phyloP scores from a whole-genome alignment of 2,888 invertebrate species.

The Bibio marci region DNA sequence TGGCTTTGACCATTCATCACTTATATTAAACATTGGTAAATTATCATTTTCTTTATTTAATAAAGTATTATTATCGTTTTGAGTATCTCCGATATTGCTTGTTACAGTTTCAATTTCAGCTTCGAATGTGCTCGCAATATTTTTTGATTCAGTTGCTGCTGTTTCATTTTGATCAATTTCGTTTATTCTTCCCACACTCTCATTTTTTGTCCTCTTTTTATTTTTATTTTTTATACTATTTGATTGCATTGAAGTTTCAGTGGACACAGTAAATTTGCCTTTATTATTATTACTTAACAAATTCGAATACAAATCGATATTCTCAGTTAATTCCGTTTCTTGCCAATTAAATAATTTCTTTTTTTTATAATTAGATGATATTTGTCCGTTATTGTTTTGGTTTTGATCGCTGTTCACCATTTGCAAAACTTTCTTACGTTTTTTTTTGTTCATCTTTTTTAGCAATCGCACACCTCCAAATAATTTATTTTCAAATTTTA shows the following conservation, averaged over 20 bases:
- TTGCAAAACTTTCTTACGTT: slow-evolving; percentile 14
- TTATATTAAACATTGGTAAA: slow-evolving; percentile 2
- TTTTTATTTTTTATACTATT: slow-evolving; percentile 12
- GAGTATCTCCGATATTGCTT: too few relatives aligned
- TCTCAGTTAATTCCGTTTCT: slow-evolving; percentile 18
- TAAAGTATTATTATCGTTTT: too few relatives aligned
- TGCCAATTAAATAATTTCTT: slow-evolving; percentile 21
- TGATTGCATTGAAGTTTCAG: slow-evolving; percentile 9
- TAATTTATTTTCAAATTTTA: slow-evolving; percentile 34
- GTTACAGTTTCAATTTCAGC: too few relatives aligned
- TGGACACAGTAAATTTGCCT: slow-evolving; percentile 17
- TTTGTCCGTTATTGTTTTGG: neutral
- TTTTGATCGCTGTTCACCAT: too few relatives aligned
- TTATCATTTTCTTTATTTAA: too few relatives aligned
- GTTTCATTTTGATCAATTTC: neutral
- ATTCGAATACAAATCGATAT: neutral
- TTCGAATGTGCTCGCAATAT: neutral
- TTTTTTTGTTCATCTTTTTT: slow-evolving; percentile 30
- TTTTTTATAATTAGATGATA: too few relatives aligned
- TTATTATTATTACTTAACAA: slow-evolving; percentile 13
- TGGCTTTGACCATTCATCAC: slow-evolving; percentile 28
- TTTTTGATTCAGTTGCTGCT: neutral
- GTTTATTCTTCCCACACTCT: slow-evolving; percentile 4
- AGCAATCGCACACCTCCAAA: slow-evolving; percentile 20
- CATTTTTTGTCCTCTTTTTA: slow-evolving; percentile 10